Base-by-base conservation (phyloP, 2,888 invertebrate genomes). In the Acanthosepion esculentum region DNA sequence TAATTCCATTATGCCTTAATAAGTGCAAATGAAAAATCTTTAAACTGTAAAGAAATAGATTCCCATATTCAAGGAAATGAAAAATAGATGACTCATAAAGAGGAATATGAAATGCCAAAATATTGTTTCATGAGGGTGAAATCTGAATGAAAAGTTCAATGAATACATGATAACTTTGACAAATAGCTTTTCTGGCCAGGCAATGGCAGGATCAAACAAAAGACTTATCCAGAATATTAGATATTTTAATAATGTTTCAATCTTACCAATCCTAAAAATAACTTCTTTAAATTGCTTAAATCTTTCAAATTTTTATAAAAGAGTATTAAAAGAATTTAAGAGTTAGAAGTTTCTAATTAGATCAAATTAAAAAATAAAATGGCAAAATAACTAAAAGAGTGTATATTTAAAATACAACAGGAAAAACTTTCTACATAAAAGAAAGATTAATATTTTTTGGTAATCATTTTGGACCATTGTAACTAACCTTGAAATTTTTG, bases 291-390 rank as follows among this genome's bases (percentile, higher is more conserved):
- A 29, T 29, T 64, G 29, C 7, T 29, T 29, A 26, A 64, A 64
- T 29, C 8, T 29, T 29, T 20, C 15, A 55, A 55, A 55, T n/a
- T n/a, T n/a, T n/a, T 7, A 78, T 20, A 55, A 55, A 53, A 55
- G 20, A 78, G 78, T 78, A n/a, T n/a, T n/a, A 78, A 78, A 78
- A 5, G 59, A 59, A 20, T 59, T 59, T 5, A 78, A 8, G 10
- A 78, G 29, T 29, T 78, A 33, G 10, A n/a, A 33, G 33, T 78
- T 78, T 33, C n/a, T 78, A n/a, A n/a, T 78, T 78, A 33, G 78
- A 78, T 78, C 78, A 78, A 78, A 78, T 78, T 78, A 23, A 78
- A 78, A 78, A 78, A 78, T 78, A n/a, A 78, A 78, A n/a, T n/a
- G 0, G 78, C 78, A 78, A 78, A 78, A 10, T 78, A 78, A 78